Conservation (phyloP, 2,888 invertebrate genomes). For the Shargacucullia verbasci region DNA sequence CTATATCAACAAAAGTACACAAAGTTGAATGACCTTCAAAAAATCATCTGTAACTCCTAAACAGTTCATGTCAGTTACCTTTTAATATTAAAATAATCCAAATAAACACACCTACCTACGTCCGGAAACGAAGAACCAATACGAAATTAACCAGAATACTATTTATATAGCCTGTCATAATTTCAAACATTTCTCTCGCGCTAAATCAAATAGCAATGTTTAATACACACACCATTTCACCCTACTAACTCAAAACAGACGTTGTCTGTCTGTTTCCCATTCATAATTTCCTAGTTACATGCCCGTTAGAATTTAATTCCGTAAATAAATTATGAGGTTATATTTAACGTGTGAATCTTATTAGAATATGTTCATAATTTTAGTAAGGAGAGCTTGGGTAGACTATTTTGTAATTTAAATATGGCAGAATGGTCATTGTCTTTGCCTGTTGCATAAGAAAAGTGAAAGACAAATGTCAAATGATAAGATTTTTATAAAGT, state of each 20-base stretch:
- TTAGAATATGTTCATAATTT: constrained; percentile 32
- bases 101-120: too few relatives aligned
- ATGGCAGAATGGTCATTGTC: constrained; percentile 6
- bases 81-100: background rate
- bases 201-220: constrained; percentile 31
- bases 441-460: background rate
- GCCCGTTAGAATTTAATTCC: constrained; percentile 55
- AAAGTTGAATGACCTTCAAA: too few relatives aligned
- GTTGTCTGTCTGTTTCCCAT: constrained; percentile 46
- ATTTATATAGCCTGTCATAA: constrained; percentile 27
- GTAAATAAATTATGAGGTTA: constrained; percentile 49
- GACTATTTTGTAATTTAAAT: background rate
- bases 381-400: constrained; percentile 9
- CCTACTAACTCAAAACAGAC: constrained; percentile 38
- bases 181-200: constrained; percentile 42
- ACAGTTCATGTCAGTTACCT: too few relatives aligned
- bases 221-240: constrained; percentile 39
- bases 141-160: too few relatives aligned
- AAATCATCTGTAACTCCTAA: too few relatives aligned
- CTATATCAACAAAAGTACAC: too few relatives aligned
- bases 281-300: constrained; percentile 54
- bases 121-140: too few relatives aligned
- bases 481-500: background rate
- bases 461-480: too few relatives aligned
- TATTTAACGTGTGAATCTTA: constrained; percentile 45